Evolutionary conservation across 2,113 vertebrate species (phyloP), one percentile per base, ranked within the genome.

Genomic region (Toxostoma redivivum): DNA sequence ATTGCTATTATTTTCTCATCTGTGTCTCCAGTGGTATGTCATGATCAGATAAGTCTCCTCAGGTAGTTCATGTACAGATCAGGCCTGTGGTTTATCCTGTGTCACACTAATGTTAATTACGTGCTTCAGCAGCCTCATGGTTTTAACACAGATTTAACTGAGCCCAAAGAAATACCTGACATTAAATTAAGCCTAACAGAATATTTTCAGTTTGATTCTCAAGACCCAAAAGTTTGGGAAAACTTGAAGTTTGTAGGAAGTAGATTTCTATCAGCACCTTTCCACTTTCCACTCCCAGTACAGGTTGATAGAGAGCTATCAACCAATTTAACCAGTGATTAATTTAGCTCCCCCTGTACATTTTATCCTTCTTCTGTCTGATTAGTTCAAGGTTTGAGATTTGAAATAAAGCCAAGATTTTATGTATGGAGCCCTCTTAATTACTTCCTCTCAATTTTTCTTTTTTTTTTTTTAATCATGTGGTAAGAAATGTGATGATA

Each of bases 361-460:
- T 64, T 84, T 85, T 73, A 88, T 90, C 42, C 44, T 80, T 87
- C 87, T 88, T 91, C 58, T 40, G 18, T 53, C 30, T 60, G 80
- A 91, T 87, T 94, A 82, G 83, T 74, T 88, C 76, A 93, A 94
- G 66, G 44, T 12, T 51, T 80, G 56, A 87, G 72, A 90, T 88
- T 80, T 81, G 90, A 96, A 97, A 94, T 62, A 88, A 74, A 94
- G 82, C 69, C 85, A 94, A 94, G 60, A 35, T 82, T 96, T 92
- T 71, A 51, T 95, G 94, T 81, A 65, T 96, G 60, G 60, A 95
- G 88, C 64, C 71, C 73, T 86, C 91, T 91, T 96, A 97, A 97
- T 97, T 95, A 60, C 81, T 97, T 97, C 89, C 92, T 92, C 50
- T 78, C 31, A n/a, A 51, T 65, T 81, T 92, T 73, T 94, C 54